These are phyloP conservation scores for Pseudocheirus occidentalis DNA, from an alignment of 2,797 vertebrate species.

Conservation along the genomic window DNA sequence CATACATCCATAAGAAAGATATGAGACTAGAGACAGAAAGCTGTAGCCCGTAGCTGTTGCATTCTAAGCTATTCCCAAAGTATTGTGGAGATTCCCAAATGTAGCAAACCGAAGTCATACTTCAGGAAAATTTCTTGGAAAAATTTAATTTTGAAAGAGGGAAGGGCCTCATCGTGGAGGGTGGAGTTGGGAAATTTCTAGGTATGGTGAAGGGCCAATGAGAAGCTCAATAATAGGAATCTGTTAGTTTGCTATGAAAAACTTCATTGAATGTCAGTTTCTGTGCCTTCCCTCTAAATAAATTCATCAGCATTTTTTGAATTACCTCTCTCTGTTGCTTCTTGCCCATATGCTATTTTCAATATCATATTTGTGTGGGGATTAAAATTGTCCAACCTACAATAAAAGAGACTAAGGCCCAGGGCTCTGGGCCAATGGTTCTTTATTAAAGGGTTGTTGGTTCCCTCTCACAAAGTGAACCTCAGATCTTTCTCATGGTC, in stretches of 20 bases:
- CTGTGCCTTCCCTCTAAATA: background rate
- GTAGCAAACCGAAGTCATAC: constrained; percentile 9
- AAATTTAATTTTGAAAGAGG: constrained; percentile 69
- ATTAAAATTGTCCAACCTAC: too few species aligned
- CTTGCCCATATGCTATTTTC: background rate
- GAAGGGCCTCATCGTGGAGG: background rate
- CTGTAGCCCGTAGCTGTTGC: rapidly evolving
- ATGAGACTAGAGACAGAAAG: background rate
- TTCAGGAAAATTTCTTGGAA: constrained; percentile 36
- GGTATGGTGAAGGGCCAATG: constrained; percentile 30
- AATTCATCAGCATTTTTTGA: background rate
- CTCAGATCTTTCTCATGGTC: too few species aligned
- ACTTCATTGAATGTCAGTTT: background rate
- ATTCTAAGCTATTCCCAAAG: background rate
- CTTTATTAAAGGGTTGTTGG: too few species aligned
- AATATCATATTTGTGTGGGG: background rate
- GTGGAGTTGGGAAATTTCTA: constrained; percentile 69
- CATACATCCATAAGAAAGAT: background rate
- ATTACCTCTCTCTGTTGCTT: background rate
- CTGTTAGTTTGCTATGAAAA: constrained; percentile 1
- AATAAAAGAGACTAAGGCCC: too few species aligned
- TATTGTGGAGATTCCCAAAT: rapidly evolving
- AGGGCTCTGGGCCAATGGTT: too few species aligned
- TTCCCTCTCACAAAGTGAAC: too few species aligned
- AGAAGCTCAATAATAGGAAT: constrained; percentile 57